Base-by-base conservation (phyloP, 1,140 invertebrate species). In the Drosophila eugracilis region DNA sequence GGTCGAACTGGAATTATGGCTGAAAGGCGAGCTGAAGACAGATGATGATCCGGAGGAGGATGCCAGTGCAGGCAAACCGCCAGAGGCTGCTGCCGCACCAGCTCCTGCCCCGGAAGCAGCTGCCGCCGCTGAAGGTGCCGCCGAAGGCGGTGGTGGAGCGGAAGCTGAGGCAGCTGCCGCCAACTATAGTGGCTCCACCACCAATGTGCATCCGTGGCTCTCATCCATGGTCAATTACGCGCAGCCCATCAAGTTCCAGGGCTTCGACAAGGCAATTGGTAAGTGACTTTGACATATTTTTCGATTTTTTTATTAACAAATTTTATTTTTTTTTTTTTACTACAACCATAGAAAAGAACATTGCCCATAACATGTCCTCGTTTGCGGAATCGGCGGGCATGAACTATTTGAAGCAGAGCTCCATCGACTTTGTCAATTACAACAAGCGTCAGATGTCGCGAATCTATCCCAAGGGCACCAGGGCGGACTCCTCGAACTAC, bases 161-260 rank as follows among this genome's bases (percentile, higher is more conserved):
- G 95, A 94, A 21, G 94, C 95, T 14, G 93, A 94, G 53, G 89
- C 95, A 0, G 94, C 94, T 12, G 94, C 94, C 1, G 95, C 95
- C 54, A 94, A 94, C 73, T 99, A 99, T 92, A 99, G 97, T 0
- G 97, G 98, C 37, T 99, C 98, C 54, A 99, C 99, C 10, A 99
- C 98, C 44, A 99, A 99, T 92, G 98, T 99, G 42, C 99, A 99
- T 93, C 99, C 99, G 14, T 98, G 97, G 94, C 94, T 99, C 1
- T 99, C 98, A 22, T 98, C 98, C 34, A 96, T 99, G 95, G 96
- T 99, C 84, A 99, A 99, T 94, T 99, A 99, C 93, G 98, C 98
- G 54, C 98, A 99, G 93, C 99, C 99, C 2, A 96, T 99, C 89
- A 99, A 99, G 93, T 99, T 99, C 93, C 96, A 97, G 91, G 97